Evolutionary conservation across 2,888 invertebrate genomes (phyloP).

Genomic region (Muschampia plurimacula): DNA sequence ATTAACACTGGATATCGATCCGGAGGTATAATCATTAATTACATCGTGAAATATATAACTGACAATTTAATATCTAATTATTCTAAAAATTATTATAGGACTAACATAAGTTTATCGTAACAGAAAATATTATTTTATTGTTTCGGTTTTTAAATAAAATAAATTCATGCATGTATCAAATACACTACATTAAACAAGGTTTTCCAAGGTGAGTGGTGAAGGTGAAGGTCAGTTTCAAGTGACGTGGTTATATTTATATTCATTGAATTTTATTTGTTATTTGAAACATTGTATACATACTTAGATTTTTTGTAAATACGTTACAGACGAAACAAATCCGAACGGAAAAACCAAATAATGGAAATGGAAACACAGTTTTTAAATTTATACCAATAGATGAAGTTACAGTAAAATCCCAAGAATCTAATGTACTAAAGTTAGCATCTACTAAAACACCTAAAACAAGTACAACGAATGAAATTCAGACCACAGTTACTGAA

Average conservation of each 20-base stretch:
- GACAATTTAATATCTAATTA: slow-evolving; percentile 39
- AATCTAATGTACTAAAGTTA: slow-evolving; percentile 75
- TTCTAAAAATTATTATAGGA: slow-evolving; percentile 32
- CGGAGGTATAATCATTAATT: slow-evolving; percentile 84
- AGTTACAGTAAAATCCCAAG: slow-evolving; percentile 68
- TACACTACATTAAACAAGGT: slow-evolving; percentile 24
- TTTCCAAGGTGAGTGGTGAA: slow-evolving; percentile 70
- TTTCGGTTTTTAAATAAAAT: neutral
- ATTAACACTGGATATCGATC: slow-evolving; percentile 87
- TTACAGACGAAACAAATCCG: slow-evolving; percentile 85
- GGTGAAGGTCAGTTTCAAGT: slow-evolving; percentile 48
- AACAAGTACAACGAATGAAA: slow-evolving; percentile 55
- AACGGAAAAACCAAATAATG: slow-evolving; percentile 78
- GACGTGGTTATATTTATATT: slow-evolving; percentile 6
- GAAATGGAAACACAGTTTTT: slow-evolving; percentile 71
- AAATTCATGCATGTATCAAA: slow-evolving; percentile 33
- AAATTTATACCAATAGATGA: slow-evolving; percentile 82
- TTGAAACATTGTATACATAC: slow-evolving; percentile 1
- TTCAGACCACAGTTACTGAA: slow-evolving; percentile 66
- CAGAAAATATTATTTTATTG: slow-evolving; percentile 1
- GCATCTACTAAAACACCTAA: slow-evolving; percentile 69
- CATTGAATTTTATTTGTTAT: slow-evolving; percentile 6
- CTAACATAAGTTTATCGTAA: slow-evolving; percentile 34
- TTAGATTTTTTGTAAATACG: slow-evolving; percentile 48
- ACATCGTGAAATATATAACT: slow-evolving; percentile 53